Base-by-base conservation (phyloP, 2,113 vertebrate genomes). In the Picathartes gymnocephalus region DNA sequence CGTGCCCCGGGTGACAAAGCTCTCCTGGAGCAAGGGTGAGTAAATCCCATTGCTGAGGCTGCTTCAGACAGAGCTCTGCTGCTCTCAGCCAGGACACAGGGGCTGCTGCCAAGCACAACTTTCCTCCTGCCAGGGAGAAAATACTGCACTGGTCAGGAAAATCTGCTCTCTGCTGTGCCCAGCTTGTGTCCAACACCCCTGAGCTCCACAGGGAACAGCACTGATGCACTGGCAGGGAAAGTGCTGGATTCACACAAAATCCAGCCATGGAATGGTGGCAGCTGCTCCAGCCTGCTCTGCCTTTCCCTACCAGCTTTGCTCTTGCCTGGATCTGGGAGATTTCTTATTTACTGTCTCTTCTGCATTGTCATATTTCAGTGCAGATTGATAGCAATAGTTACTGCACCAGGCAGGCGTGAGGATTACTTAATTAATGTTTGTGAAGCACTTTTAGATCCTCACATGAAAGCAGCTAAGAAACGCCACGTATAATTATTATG, bases 371-470 rank as follows among this genome's bases (percentile, higher is more conserved):
- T 33, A 80, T 86, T 57, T 57, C 90, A 87, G 62, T 31, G 70
- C 60, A 91, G 90, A 92, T 86, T 39, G 90, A 93, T 92, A 76
- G 88, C 85, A 95, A 51, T 12, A 95, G 90, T n/a, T 78, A 83
- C 40, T 76, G 92, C 92, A 84, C 35, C 56, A 96, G 72, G 53
- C 88, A 96, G 90, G 72, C 42, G 24, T 60, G 71, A 92, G 72
- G 76, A 94, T 92, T 91, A 35, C 71, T 88, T 95, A 96, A 97
- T 92, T 94, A 95, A 77, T 69, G 86, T 94, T 94, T 96, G 69
- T 83, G 86, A 90, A 81, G 72, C 45, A 68, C 92, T 93, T 91
- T 47, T 60, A 93, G 88, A 94, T 95, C 40, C 40, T 86, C 80
- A 81, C 88, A 96, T 96, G 86, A 94, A 96, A 97, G 92, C 40